These are phyloP conservation scores for Cyclophora punctaria DNA, from an alignment of 2,888 invertebrate species.

Conservation along the genomic window DNA sequence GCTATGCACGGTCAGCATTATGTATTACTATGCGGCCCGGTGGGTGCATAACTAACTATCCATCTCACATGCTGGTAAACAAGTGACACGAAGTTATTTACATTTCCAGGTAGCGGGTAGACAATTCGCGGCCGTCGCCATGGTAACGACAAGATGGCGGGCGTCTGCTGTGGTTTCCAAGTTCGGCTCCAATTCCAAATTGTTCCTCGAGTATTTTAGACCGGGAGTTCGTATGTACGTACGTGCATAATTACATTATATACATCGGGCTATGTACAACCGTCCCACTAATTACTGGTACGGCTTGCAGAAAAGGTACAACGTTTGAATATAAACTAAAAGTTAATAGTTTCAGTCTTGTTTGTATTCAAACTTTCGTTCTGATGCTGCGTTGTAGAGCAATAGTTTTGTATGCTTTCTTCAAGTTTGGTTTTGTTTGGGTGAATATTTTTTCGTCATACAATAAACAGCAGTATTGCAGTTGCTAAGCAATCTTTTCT, in stretches of 20 bases:
- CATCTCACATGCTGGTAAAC: conserved; percentile 31
- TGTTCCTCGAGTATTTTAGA: conserved; percentile 67
- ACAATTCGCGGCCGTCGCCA: conserved; percentile 65
- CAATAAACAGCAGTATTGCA: too few relatives aligned
- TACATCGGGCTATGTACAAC: conserved; percentile 58
- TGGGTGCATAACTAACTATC: too few relatives aligned
- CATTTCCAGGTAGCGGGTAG: conserved; percentile 58
- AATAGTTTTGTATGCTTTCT: too few relatives aligned
- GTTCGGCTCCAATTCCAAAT: conserved; percentile 71
- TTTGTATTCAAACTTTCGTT: too few relatives aligned
- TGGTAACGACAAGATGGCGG: conserved; percentile 68
- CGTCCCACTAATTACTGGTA: conserved; percentile 67
- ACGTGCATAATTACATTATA: conserved; percentile 70
- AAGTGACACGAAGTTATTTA: conserved; percentile 56
- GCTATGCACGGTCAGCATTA: too few relatives aligned
- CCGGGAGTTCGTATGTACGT: conserved; percentile 55
- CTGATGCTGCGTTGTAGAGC: too few relatives aligned
- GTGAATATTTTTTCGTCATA: too few relatives aligned
- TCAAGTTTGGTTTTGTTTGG: too few relatives aligned
- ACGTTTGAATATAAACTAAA: too few relatives aligned
- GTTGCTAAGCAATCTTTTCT: too few relatives aligned
- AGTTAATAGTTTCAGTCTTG: too few relatives aligned
- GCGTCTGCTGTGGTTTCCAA: conserved; percentile 69
- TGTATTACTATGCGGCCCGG: too few relatives aligned
- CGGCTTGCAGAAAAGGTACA: conserved; percentile 29